These are phyloP conservation scores for Clostera curtula DNA, from an alignment of 2,888 invertebrate species.

Conservation along the genomic window DNA sequence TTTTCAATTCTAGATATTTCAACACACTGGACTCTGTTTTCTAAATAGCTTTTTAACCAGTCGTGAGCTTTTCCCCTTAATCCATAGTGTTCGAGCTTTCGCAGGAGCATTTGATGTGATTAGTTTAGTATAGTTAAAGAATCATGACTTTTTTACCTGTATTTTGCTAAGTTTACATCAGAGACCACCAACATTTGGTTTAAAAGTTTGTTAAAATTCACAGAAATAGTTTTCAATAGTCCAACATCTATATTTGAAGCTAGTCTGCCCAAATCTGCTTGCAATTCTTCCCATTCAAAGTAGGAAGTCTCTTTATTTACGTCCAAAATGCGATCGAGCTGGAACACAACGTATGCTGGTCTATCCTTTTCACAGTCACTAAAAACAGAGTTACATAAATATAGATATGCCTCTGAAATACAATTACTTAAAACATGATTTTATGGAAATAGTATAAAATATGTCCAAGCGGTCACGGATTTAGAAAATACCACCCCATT, in stretches of 20 bases:
- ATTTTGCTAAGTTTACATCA: constrained; percentile 76
- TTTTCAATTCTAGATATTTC: too few species aligned
- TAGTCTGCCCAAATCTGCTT: constrained; percentile 67
- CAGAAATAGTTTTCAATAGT: constrained; percentile 70
- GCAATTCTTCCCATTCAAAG: constrained; percentile 77
- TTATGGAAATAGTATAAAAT: too few species aligned
- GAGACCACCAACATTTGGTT: constrained; percentile 74
- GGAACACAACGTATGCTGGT: constrained; percentile 83
- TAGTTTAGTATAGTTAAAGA: too few species aligned
- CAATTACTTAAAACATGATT: neutral
- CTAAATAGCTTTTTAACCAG: too few species aligned
- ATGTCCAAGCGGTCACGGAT: too few species aligned
- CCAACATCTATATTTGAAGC: constrained; percentile 72
- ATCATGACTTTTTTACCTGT: constrained; percentile 45
- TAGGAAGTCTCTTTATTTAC: constrained; percentile 79
- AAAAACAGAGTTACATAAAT: constrained; percentile 16
- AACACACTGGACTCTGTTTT: too few species aligned
- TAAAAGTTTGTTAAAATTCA: constrained; percentile 72
- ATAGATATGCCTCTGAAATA: neutral
- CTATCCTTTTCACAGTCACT: constrained; percentile 83
- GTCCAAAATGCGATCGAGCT: constrained; percentile 80
- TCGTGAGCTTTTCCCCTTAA: too few species aligned
- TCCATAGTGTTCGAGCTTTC: too few species aligned
- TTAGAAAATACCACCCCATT: too few species aligned
- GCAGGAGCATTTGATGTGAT: too few species aligned